A percentile compares a stretch with the other conserved stretches of the same genome.
These are phyloP conservation scores for Nymphalis urticae DNA, from an alignment of 2,888 invertebrate species.

Conservation along the genomic window DNA sequence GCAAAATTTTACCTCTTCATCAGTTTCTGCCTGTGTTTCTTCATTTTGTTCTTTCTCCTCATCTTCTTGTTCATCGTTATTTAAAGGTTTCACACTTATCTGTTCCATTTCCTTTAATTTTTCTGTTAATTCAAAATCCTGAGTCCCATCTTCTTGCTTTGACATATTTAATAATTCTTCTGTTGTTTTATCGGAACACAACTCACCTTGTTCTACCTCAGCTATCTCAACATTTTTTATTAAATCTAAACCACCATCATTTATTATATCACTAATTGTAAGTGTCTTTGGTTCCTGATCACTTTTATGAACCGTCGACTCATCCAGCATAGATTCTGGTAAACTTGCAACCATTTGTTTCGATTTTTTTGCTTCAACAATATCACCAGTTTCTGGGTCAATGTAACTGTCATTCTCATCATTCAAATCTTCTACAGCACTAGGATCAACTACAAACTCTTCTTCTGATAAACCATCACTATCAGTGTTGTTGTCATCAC, in stretches of 20 bases:
- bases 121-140: conserved; percentile 83
- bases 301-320: conserved; percentile 28
- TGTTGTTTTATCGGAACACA: conserved; percentile 69
- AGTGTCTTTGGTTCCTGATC: conserved; percentile 66
- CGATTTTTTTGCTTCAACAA: conserved; percentile 59
- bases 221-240: conserved; percentile 76
- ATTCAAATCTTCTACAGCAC: conserved; percentile 71
- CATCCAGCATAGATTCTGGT: conserved; percentile 33
- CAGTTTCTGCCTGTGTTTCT: conserved; percentile 62
- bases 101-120: conserved; percentile 84
- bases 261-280: conserved; percentile 76
- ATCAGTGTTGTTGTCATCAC: conserved; percentile 70
- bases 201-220: conserved; percentile 71
- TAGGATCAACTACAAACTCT: conserved; percentile 76
- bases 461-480: conserved; percentile 78
- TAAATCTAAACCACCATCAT: conserved; percentile 73
- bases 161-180: conserved; percentile 70
- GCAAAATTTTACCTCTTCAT: conserved; percentile 64
- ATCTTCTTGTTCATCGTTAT: conserved; percentile 55
- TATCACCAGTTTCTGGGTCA: conserved; percentile 77
- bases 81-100: conserved; percentile 72
- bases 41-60: conserved; percentile 49
- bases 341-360: conserved; percentile 42
- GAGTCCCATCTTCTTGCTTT: conserved; percentile 65
- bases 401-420: conserved; percentile 77